Evolutionary conservation across 2,888 invertebrate genomes (phyloP).

Genomic region (Boloria euphrosyne): DNA sequence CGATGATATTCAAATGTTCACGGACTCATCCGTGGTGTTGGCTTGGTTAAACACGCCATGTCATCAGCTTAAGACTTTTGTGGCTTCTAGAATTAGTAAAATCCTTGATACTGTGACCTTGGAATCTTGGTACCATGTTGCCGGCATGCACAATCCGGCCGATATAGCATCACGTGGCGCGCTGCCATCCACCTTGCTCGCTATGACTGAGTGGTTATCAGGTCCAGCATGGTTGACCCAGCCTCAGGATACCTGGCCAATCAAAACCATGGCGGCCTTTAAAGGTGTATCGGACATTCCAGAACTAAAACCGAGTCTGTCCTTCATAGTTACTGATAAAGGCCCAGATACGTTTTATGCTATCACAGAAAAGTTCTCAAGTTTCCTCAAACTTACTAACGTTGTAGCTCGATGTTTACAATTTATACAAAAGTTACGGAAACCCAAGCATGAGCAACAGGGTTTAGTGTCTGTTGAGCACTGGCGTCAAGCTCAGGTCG

Average conservation of each 20-base stretch:
- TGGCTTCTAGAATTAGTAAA: background rate
- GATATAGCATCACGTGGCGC: too few relatives aligned
- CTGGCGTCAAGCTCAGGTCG: too few relatives aligned
- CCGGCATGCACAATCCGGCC: too few relatives aligned
- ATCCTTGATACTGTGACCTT: background rate
- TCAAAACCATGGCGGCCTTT: background rate
- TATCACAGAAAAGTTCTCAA: background rate
- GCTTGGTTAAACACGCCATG: background rate
- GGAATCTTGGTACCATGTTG: too few relatives aligned
- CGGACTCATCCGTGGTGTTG: conserved; percentile 4
- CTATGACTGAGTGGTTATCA: background rate
- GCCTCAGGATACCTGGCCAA: background rate
- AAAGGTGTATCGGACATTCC: background rate
- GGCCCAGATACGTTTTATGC: too few relatives aligned
- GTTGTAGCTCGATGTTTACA: background rate
- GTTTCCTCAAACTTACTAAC: background rate
- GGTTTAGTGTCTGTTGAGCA: too few relatives aligned
- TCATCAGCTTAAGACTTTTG: background rate
- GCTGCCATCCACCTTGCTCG: too few relatives aligned
- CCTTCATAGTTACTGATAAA: background rate
- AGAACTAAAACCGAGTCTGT: background rate
- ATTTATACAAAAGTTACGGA: background rate
- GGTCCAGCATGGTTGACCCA: background rate
- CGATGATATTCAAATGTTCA: too few relatives aligned
- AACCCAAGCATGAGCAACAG: background rate